Base-by-base conservation (phyloP, 2,797 vertebrate genomes). In the Pseudomugil gertrudae region DNA sequence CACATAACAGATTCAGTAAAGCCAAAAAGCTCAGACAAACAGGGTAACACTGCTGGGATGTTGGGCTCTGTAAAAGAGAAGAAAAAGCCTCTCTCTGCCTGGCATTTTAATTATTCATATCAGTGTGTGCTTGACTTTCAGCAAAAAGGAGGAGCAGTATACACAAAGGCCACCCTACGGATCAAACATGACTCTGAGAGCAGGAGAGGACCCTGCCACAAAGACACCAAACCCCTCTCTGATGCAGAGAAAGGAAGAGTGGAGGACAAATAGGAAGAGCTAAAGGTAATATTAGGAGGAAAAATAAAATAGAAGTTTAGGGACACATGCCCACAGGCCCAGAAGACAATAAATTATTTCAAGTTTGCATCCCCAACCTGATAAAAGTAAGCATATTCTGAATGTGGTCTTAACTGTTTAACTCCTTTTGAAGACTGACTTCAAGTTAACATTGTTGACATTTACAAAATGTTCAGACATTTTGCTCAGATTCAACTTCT, bases 21-120 rank as follows among this genome's bases (percentile, higher is more conserved):
- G 70, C 80, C 74, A 33, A 56, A 74, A 80, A 19, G 2, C 66
- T 68, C 85, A 87, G 66, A 87, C 81, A 89, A 90, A 90, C 85
- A 81, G 63, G 68, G 64, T 26, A 74, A 70, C 75, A 33, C 77
- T 84, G 69, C 45, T 9, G 71, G 73, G 79, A 79, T 69, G 74
- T 61, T 5, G 50, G 47, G 58, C 69, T 78, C 54, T 57, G 65
- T 74, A 57, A 70, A 76, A 76, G 71, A 84, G 68, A 84, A 83
- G 70, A 85, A 85, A 80, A 80, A 43, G 72, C 68, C 43, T 85
- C 72, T 82, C 76, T 74, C 70, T 63, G 11, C 76, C 70, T 63
- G 11, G 38, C 11, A 13, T 69, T 85, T 91, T 78, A 86, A 91
- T 90, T 82, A 92, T 90, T 90, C 80, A 89, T 80, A 50, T 69